Base-by-base conservation (phyloP, 2,113 vertebrate genomes). In the Rostratula benghalensis region DNA sequence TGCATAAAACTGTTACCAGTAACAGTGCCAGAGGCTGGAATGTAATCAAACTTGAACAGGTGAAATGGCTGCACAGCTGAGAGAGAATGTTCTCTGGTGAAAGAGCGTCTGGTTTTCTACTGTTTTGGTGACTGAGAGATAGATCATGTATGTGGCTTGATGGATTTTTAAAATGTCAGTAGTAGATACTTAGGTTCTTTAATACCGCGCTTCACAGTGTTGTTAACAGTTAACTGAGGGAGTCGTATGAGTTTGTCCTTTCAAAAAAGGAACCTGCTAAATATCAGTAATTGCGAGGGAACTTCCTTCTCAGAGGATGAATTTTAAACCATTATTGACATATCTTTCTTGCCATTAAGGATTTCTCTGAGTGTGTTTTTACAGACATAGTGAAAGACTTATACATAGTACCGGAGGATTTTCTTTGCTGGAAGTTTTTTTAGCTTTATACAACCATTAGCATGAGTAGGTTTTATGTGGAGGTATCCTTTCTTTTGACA, bases 11-110 rank as follows among this genome's bases (percentile, higher is more conserved):
- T 93, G 86, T 89, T 89, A 84, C 94, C 88, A 78, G 92, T 95
- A 97, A 68, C 88, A 35, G 70, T 84, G 94, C 94, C 89, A 96
- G 96, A 89, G 97, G 93, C 97, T 97, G 97, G 92, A 94, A 77
- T 94, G 93, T 91, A 84, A 97, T 97, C 96, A 94, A 93, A 90
- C 89, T 83, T 85, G 82, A 94, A 60, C 94, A 97, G 97, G 96
- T 97, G 94, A 97, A 96, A 81, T 69, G 75, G 61, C 16, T 53
- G 10, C 1, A 6, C 68, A 30, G 78, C 70, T 73, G 91, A 92
- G 57, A 76, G 43, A 48, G 28, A 4, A 33, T 89, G n/a, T 82
- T 87, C 69, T 64, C 39, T 1, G 2, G 8, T 91, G 35, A 50
- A 74, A 63, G 41, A 7, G 28, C 43, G 39, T 45, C 53, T 76